Evolutionary conservation across 1,140 invertebrate species (phyloP).

Genomic region (Lasaia peninsularis): DNA sequence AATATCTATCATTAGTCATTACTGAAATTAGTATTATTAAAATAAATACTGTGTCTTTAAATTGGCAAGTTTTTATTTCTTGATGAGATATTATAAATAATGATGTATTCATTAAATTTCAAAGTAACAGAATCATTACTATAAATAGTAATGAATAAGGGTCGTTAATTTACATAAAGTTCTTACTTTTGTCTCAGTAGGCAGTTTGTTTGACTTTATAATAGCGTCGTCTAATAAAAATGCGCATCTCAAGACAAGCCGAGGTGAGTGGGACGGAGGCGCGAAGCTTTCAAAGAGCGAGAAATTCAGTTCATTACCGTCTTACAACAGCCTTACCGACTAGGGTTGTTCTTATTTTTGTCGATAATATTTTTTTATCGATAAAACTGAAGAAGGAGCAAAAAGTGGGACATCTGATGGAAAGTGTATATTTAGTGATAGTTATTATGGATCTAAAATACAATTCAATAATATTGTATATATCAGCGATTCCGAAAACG

Average conservation of each 20-base stretch:
- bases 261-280: conserved; percentile 41
- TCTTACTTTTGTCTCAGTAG: conserved; percentile 8
- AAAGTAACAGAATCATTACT: not conserved
- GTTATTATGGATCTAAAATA: too few species aligned
- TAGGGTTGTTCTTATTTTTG: conserved; percentile 40
- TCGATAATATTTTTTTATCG: conserved; percentile 24
- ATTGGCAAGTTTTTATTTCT: too few species aligned
- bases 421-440: too few species aligned
- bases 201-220: conserved; percentile 21
- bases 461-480: too few species aligned
- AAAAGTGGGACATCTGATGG: too few species aligned
- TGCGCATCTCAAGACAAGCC: conserved; percentile 55
- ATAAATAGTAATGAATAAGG: conserved; percentile 1
- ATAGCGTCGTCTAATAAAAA: conserved; percentile 44
- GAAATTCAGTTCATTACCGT: conserved; percentile 67
- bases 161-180: conserved; percentile 2
- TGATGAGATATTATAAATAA: too few species aligned
- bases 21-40: too few species aligned
- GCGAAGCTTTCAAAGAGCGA: conserved; percentile 50
- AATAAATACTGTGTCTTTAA: too few species aligned
- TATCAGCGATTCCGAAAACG: too few species aligned
- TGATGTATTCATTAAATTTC: not conserved
- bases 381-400: too few species aligned
- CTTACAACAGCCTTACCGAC: conserved; percentile 43
- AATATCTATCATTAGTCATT: too few species aligned